These are phyloP conservation scores for Conger conger DNA, from an alignment of 2,113 vertebrate genomes.

Conservation along the genomic window DNA sequence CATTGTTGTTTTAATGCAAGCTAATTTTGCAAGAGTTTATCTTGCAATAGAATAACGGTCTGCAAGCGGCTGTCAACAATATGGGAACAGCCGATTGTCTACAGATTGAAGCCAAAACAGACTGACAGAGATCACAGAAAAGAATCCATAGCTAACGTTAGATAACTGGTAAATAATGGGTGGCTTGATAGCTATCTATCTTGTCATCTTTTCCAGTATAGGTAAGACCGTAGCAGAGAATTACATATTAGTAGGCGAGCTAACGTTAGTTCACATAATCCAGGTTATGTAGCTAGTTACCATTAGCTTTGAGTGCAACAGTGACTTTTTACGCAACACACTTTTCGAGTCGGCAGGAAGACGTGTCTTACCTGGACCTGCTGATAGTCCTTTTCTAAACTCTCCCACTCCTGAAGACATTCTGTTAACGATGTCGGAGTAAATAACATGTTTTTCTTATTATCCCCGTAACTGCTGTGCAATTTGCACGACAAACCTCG, in stretches of 20 bases:
- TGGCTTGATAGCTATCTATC: no score
- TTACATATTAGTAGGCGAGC: not conserved
- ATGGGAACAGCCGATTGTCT: not conserved
- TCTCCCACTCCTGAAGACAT: conserved; percentile 86
- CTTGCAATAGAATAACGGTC: not conserved
- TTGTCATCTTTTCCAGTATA: no score
- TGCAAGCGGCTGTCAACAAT: not conserved
- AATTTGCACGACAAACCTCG: not conserved
- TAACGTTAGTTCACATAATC: not conserved
- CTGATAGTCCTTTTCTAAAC: conserved; percentile 85
- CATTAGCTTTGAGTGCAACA: not conserved
- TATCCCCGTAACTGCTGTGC: not conserved
- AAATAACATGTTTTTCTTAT: conserved; percentile 52
- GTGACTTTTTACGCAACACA: not conserved
- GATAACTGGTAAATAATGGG: not conserved
- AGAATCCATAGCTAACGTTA: not conserved
- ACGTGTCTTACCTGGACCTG: conserved; percentile 77
- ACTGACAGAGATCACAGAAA: not conserved
- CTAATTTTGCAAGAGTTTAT: not conserved
- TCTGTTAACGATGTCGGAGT: conserved; percentile 58
- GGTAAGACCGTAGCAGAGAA: no score
- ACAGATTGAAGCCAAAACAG: not conserved
- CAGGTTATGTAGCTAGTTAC: not conserved
- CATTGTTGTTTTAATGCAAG: not conserved
- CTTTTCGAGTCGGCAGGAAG: not conserved